These are phyloP conservation scores for Patella depressa DNA, from an alignment of 2,888 invertebrate genomes.

Conservation along the genomic window DNA sequence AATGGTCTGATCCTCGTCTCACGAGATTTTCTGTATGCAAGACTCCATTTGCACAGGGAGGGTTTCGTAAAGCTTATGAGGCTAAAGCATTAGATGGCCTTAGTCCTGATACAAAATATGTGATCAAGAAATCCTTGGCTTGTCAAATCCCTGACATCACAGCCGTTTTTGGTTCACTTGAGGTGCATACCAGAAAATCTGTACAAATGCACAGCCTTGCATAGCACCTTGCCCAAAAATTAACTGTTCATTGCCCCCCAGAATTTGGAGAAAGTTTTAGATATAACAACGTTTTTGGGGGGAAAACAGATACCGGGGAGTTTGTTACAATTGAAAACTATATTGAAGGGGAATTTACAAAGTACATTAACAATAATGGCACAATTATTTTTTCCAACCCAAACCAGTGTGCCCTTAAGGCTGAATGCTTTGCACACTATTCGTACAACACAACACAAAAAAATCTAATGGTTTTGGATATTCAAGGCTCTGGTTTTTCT, in stretches of 20 bases:
- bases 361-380: background rate
- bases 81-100: background rate
- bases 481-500: too few relatives aligned
- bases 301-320: background rate
- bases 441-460: too few relatives aligned
- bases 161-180: background rate
- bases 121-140: background rate
- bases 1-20: too few relatives aligned
- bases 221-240: background rate
- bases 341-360: background rate
- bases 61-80: background rate
- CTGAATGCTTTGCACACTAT: too few relatives aligned
- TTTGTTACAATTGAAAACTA: background rate
- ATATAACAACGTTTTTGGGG: background rate
- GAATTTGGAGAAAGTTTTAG: background rate
- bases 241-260: background rate
- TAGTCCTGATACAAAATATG: background rate
- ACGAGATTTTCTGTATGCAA: too few relatives aligned
- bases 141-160: background rate
- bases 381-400: background rate
- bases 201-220: background rate
- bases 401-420: too few relatives aligned
- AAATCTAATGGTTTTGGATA: too few relatives aligned
- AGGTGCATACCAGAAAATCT: conserved; percentile 1
- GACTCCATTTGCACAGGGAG: background rate